Percentiles rank a stretch among this genome's conserved stretches.
Conservation (phyloP, 2,888 invertebrate species). For the Troides helena region DNA sequence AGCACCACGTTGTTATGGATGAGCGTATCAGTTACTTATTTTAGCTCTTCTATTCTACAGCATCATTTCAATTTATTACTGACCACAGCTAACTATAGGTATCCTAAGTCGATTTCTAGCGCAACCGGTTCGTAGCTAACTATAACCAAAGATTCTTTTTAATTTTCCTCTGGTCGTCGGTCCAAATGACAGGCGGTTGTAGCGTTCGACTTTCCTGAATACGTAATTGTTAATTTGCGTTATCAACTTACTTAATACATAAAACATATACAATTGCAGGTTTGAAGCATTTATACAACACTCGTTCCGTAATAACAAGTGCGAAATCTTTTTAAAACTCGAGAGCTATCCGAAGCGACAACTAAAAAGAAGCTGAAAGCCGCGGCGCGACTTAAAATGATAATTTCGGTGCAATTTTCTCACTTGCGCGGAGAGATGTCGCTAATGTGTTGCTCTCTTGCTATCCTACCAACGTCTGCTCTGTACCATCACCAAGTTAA, state of each 20-base stretch:
- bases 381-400: slow-evolving; percentile 52
- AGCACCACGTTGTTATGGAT: too few relatives aligned
- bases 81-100: too few relatives aligned
- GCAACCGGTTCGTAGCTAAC: too few relatives aligned
- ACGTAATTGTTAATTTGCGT: neutral
- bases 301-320: slow-evolving; percentile 21
- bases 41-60: too few relatives aligned
- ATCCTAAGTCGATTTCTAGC: too few relatives aligned
- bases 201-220: too few relatives aligned
- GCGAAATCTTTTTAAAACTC: slow-evolving; percentile 27
- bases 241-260: neutral
- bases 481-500: slow-evolving; percentile 48
- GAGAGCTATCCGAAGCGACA: slow-evolving; percentile 29
- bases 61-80: too few relatives aligned
- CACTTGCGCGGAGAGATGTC: slow-evolving; percentile 71
- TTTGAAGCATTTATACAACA: slow-evolving; percentile 18
- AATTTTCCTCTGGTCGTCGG: too few relatives aligned
- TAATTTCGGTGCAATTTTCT: slow-evolving; percentile 73
- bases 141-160: too few relatives aligned
- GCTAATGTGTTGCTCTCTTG: slow-evolving; percentile 73
- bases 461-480: slow-evolving; percentile 69
- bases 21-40: too few relatives aligned
- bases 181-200: too few relatives aligned
- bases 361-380: slow-evolving; percentile 42
- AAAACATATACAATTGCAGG: slow-evolving; percentile 11